Conservation (phyloP, 2,888 invertebrate genomes). For the Hyposoter didymator region DNA sequence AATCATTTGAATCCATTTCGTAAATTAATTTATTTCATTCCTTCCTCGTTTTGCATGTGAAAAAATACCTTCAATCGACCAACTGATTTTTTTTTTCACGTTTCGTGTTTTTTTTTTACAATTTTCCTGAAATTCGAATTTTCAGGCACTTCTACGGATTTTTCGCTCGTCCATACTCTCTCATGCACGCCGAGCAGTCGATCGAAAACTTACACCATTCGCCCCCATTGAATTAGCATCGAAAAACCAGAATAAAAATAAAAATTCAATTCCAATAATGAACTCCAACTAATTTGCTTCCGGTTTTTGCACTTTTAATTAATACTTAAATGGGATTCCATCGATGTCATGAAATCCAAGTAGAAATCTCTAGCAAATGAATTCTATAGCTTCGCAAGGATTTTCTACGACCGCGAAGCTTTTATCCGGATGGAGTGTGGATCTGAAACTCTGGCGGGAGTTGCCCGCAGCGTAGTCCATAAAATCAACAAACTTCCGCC, state of each 20-base stretch:
- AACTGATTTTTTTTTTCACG: no score
- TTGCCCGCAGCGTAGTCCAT: no score
- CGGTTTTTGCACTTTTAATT: constrained; percentile 2
- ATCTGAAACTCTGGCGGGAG: no score
- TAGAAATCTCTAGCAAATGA: constrained; percentile 49
- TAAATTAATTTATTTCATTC: no score
- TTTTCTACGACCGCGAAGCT: constrained; percentile 44
- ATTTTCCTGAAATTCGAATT: not conserved
- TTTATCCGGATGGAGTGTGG: constrained; percentile 9
- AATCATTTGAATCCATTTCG: no score
- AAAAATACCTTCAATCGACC: no score
- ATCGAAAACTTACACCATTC: not conserved
- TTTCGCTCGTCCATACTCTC: not conserved
- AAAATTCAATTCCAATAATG: constrained; percentile 58
- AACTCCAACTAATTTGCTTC: constrained; percentile 35
- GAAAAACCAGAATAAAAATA: constrained; percentile 8
- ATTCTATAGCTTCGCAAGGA: constrained; percentile 64
- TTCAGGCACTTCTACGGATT: not conserved
- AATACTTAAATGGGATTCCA: constrained; percentile 1
- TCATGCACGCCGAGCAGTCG: not conserved
- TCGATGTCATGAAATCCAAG: constrained; percentile 37
- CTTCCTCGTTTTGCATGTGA: no score
- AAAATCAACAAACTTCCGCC: no score
- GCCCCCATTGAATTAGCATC: constrained; percentile 7
- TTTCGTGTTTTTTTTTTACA: not conserved